Evolutionary conservation across 2,797 vertebrate genomes (phyloP).

Genomic region (Picus viridis): DNA sequence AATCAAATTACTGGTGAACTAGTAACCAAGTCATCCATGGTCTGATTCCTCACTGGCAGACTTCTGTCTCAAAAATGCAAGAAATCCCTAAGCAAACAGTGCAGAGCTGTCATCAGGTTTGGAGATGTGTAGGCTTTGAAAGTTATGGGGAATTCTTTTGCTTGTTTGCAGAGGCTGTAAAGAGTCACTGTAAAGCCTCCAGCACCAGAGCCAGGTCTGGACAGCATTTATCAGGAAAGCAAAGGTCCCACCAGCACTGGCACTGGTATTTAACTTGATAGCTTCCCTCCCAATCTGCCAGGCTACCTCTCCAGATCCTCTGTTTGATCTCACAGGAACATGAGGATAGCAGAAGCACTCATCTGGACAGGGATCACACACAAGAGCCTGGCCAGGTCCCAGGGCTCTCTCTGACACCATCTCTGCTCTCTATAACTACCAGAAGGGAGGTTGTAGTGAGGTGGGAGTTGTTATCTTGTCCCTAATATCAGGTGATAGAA

Average conservation of each 20-base stretch:
- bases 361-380: neutral
- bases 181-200: neutral
- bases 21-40: neutral
- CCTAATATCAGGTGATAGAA: too few species aligned
- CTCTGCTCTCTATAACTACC: neutral
- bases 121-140: neutral
- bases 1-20: neutral
- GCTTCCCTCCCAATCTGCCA: neutral
- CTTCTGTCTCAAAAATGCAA: conserved; percentile 19
- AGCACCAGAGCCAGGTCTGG: neutral
- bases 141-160: neutral
- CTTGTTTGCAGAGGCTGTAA: neutral
- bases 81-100: neutral
- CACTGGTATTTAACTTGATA: neutral
- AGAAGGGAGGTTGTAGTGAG: too few species aligned
- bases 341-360: neutral
- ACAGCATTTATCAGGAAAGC: neutral
- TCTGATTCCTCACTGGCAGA: neutral
- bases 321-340: neutral
- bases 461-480: too few species aligned
- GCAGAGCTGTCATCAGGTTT: conserved; percentile 1
- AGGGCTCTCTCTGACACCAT: neutral
- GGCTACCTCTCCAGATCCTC: neutral
- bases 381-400: neutral
- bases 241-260: neutral